Evolutionary conservation across 2,888 invertebrate genomes (phyloP).

Genomic region (Teleiodes luculella): DNA sequence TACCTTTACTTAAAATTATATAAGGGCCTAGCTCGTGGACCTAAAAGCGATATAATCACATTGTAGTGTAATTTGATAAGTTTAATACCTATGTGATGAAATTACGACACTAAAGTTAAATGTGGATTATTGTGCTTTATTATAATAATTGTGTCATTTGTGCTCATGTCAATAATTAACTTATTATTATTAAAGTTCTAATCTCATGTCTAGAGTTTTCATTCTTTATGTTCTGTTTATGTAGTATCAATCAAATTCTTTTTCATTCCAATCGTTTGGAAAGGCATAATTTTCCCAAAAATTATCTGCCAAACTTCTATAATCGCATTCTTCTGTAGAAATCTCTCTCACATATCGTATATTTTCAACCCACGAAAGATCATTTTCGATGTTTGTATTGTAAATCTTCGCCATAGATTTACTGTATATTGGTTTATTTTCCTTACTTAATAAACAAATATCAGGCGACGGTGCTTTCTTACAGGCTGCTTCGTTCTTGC

Average conservation of each 20-base stretch:
- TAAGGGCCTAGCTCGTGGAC: background rate
- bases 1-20: no score
- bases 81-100: background rate
- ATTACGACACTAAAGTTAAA: background rate
- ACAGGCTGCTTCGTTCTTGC: background rate
- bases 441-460: background rate
- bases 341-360: conserved; percentile 53
- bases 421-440: background rate
- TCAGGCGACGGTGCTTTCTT: background rate
- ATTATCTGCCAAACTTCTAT: conserved; percentile 29
- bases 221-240: no score
- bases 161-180: conserved; percentile 11
- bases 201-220: conserved; percentile 8
- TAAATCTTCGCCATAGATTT: conserved; percentile 8
- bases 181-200: conserved; percentile 9
- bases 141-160: conserved; percentile 17
- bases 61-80: background rate
- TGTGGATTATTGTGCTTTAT: conserved; percentile 23
- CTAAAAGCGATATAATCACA: background rate
- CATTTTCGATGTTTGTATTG: conserved; percentile 22
- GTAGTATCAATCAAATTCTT: conserved; percentile 34
- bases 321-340: conserved; percentile 40
- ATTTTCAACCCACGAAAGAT: conserved; percentile 58
- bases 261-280: conserved; percentile 41
- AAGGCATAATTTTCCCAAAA: conserved; percentile 54